A percentile compares a stretch with the other conserved stretches of the same genome.
Conservation (phyloP, 2,113 vertebrate genomes). For the Sitta europaea region DNA sequence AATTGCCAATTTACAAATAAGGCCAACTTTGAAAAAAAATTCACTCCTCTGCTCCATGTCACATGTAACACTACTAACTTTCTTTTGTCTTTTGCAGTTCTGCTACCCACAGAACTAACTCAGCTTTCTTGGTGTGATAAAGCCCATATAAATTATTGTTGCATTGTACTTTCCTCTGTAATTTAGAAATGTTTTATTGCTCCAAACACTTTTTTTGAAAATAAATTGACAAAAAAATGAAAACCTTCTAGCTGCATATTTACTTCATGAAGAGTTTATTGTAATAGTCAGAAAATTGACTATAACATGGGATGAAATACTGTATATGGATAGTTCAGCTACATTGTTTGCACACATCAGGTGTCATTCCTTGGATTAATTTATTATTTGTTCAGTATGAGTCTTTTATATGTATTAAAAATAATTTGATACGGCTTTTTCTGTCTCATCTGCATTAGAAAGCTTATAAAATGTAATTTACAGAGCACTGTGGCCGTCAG, state of each 20-base stretch:
- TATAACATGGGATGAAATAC: background rate
- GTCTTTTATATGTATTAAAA: background rate
- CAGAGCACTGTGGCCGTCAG: background rate
- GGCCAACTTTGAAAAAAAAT: background rate
- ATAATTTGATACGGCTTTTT: background rate
- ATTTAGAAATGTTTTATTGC: slow-evolving; percentile 21
- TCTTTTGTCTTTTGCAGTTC: background rate
- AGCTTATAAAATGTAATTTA: background rate
- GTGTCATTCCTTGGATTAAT: background rate
- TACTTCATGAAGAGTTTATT: slow-evolving; percentile 5
- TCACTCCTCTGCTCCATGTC: background rate
- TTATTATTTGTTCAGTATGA: background rate
- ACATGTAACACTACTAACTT: background rate
- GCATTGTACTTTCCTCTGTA: background rate
- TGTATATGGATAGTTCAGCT: background rate
- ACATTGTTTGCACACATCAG: background rate
- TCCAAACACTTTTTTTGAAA: background rate
- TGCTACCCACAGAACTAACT: background rate
- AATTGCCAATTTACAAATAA: background rate
- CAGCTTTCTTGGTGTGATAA: background rate
- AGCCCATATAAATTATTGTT: background rate
- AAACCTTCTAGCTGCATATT: background rate
- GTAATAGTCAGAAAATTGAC: background rate
- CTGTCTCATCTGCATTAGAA: background rate
- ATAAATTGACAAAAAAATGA: background rate